phyloP scores from a whole-genome alignment of 1,140 invertebrate species.

The Oreohelix idahoensis region DNA sequence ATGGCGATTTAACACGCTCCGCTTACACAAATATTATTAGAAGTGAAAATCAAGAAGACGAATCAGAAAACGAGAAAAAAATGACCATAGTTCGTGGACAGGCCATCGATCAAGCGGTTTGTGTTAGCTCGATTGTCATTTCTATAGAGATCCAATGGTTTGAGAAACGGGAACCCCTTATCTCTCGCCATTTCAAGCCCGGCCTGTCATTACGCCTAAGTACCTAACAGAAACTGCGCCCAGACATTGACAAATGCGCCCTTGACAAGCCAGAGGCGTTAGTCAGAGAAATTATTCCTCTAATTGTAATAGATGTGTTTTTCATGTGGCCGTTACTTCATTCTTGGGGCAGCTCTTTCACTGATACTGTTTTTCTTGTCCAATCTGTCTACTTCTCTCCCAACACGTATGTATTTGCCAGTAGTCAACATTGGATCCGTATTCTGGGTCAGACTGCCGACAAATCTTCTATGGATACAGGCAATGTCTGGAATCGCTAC shows the following conservation, averaged over 20 bases:
- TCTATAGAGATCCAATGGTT: background rate
- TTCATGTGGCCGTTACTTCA: background rate
- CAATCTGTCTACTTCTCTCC: background rate
- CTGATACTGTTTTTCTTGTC: background rate
- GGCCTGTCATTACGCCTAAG: background rate
- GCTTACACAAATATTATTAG: slow-evolving; percentile 19
- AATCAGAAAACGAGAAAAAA: background rate
- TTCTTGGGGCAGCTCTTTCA: background rate
- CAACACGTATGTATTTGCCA: too few relatives aligned
- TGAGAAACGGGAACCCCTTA: background rate
- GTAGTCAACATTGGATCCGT: too few relatives aligned
- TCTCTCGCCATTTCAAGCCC: background rate
- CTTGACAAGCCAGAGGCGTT: background rate
- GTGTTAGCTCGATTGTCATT: background rate
- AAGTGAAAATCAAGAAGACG: background rate
- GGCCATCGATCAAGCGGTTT: background rate
- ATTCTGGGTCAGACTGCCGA: too few relatives aligned
- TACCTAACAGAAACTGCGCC: background rate
- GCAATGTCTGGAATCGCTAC: too few relatives aligned
- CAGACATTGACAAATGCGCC: background rate
- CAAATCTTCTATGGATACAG: too few relatives aligned
- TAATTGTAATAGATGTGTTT: background rate
- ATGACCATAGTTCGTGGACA: background rate
- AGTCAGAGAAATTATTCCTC: background rate
- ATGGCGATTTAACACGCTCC: background rate